Percentiles rank a stretch among this genome's conserved stretches.
phyloP scores from a whole-genome alignment of 2,113 vertebrate species.

The Hoplias malabaricus region DNA sequence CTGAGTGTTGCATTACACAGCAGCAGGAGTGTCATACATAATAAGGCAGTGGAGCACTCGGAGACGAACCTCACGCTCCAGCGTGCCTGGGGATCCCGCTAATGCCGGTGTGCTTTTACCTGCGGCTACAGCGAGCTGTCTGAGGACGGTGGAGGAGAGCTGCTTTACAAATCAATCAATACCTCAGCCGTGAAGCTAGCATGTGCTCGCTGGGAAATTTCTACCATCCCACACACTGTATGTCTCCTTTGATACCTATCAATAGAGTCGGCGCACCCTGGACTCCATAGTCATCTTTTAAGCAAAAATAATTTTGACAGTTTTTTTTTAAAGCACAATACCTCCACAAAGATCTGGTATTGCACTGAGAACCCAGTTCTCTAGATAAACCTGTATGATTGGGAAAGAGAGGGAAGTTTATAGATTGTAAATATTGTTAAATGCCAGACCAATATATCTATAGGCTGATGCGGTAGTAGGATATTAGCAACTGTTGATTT shows the following conservation, averaged over 20 bases:
- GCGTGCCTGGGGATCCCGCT: conserved; percentile 35
- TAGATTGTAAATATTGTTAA: too few relatives aligned
- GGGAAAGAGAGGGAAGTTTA: too few relatives aligned
- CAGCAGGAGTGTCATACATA: conserved; percentile 43
- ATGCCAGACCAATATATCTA: too few relatives aligned
- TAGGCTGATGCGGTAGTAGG: too few relatives aligned
- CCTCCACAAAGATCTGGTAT: too few relatives aligned
- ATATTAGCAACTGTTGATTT: too few relatives aligned
- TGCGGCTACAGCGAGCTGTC: not conserved
- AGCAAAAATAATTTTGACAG: too few relatives aligned
- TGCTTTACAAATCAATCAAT: conserved; percentile 35
- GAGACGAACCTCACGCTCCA: conserved; percentile 20
- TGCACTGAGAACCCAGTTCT: too few relatives aligned
- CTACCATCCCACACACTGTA: not conserved
- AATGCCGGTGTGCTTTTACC: conserved; percentile 42
- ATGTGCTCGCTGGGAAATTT: not conserved
- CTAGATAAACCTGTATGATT: not conserved
- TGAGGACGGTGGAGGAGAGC: not conserved
- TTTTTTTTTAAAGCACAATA: not conserved
- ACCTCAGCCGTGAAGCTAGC: conserved; percentile 17
- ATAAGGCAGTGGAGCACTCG: conserved; percentile 27
- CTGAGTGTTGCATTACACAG: conserved; percentile 45
- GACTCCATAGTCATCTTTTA: not conserved
- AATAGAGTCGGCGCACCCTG: not conserved
- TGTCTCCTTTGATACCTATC: not conserved